Evolutionary conservation across 1,140 invertebrate species (phyloP).

Genomic region (Idris sp.): DNA sequence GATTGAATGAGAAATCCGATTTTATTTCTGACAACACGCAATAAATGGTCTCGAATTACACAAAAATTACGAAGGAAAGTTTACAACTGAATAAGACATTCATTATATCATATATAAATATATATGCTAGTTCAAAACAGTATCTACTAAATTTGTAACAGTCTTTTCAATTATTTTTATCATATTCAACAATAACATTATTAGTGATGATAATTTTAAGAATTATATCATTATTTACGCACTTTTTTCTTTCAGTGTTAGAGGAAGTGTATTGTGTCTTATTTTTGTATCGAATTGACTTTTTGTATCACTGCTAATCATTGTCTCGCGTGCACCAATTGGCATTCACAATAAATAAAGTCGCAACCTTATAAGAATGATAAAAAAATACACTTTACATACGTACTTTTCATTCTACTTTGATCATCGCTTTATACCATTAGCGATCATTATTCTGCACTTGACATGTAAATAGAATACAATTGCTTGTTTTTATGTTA

Average conservation of each 20-base stretch:
- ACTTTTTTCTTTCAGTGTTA: too few relatives aligned
- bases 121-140: conserved; percentile 1
- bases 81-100: conserved; percentile 50
- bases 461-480: conserved; percentile 44
- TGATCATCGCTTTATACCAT: conserved; percentile 43
- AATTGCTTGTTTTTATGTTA: conserved; percentile 19
- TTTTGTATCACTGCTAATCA: conserved; percentile 55
- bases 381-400: conserved; percentile 34
- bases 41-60: conserved; percentile 49
- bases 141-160: too few relatives aligned
- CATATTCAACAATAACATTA: too few relatives aligned
- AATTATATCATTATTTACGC: too few relatives aligned
- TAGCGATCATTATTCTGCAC: conserved; percentile 42
- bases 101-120: too few relatives aligned
- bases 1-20: conserved; percentile 53
- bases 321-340: conserved; percentile 56
- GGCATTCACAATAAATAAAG: conserved; percentile 50
- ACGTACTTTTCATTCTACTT: conserved; percentile 42
- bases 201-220: too few relatives aligned
- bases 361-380: conserved; percentile 6
- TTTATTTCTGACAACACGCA: conserved; percentile 46
- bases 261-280: conserved; percentile 43
- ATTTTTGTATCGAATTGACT: conserved; percentile 48
- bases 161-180: too few relatives aligned
- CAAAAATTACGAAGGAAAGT: conserved; percentile 57